phyloP scores from a whole-genome alignment of 2,888 invertebrate species.

The Epinotia ramella region DNA sequence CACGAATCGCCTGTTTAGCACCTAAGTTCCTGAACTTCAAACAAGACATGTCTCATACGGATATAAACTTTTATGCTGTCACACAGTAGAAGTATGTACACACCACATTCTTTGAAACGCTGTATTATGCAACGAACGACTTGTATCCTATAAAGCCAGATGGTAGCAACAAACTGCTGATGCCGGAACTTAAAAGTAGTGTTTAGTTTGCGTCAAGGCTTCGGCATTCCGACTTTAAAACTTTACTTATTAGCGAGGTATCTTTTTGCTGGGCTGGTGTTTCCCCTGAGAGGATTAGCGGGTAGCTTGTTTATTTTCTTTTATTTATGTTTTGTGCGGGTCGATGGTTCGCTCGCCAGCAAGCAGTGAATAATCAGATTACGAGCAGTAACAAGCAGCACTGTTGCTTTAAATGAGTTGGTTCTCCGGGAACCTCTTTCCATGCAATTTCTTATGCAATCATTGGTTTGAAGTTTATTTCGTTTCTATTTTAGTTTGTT shows the following conservation, averaged over 20 bases:
- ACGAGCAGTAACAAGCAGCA: constrained; percentile 38
- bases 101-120: constrained; percentile 20
- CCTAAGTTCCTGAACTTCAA: neutral
- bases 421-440: constrained; percentile 51
- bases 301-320: constrained; percentile 51
- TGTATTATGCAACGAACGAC: constrained; percentile 32
- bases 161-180: constrained; percentile 52
- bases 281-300: constrained; percentile 51
- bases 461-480: constrained; percentile 54
- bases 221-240: constrained; percentile 51
- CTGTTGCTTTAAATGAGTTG: constrained; percentile 38
- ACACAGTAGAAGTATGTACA: constrained; percentile 3
- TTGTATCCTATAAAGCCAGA: constrained; percentile 48
- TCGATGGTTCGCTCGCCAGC: constrained; percentile 45
- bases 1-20: neutral
- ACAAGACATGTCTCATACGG: neutral
- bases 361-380: constrained; percentile 40
- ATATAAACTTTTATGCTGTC: neutral
- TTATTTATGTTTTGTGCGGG: constrained; percentile 52
- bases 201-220: constrained; percentile 46
- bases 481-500: constrained; percentile 51
- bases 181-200: constrained; percentile 58
- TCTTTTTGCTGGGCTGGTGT: constrained; percentile 30
- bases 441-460: constrained; percentile 57
- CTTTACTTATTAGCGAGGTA: constrained; percentile 57